Base-by-base conservation (phyloP, 2,888 invertebrate species). In the Orgyia antiqua region DNA sequence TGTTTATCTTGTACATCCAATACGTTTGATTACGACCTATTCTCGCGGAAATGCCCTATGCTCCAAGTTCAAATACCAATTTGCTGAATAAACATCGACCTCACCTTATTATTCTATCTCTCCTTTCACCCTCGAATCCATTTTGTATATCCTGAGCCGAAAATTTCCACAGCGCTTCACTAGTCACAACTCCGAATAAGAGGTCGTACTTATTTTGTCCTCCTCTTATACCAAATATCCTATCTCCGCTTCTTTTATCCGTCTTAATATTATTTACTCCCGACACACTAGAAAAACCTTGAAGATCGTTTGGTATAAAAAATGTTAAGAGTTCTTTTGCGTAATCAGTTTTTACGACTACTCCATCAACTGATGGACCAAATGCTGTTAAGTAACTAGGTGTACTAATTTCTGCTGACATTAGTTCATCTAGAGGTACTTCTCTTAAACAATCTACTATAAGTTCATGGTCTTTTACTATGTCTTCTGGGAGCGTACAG, bases 341-440 rank as follows among this genome's bases (percentile, higher is more conserved):
- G 62, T 94, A 94, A 69, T 95, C 94, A 17, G 94, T 91, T 78
- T 94, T 93, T 48, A 98, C 96, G 36, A 98, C 96, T 32, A 97
- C 96, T 29, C 96, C 97, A 66, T 97, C 97, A 24, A 97, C 95
- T 56, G 96, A 95, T 1, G 97, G 97, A 0, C 97, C 98, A 59
- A 97, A 98, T 0, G 95, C 92, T 42, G 93, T 94, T 27, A 95
- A 78, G 66, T 94, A 95, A 31, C 93, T 93, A 0, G 95, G 95
- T 3, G 94, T 91, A 41, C 88, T 89, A 29, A 94, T 92, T 60
- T 93, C 94, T 1, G 93, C 92, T 4, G 88, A 88, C 82, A 94
- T 90, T 3, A 95, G 84, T 46, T 93, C 92, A 25, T 91, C 90
- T 5, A 95, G 75, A 2, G 92, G 88, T 1, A 92, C 90, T 59